Evolutionary conservation across 1,140 invertebrate genomes (phyloP), one percentile per base, ranked within the genome.

Genomic region (Apis mellifera): DNA sequence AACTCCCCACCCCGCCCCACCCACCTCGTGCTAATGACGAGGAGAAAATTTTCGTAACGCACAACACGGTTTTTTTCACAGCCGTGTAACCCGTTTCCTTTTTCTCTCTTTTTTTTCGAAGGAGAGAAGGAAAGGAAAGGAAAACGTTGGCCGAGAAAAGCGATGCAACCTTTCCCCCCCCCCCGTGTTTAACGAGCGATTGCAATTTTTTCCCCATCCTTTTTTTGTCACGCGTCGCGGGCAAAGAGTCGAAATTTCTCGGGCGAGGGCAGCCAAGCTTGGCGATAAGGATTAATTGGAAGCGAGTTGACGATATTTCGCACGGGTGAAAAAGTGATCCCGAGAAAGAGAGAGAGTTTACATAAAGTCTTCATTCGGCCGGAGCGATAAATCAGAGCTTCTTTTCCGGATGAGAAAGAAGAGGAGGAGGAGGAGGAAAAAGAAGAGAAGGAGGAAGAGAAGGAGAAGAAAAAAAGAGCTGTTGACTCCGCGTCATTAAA

Each of bases 1-100:
- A 32, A 87, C 84, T 77, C 5, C 4, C 32, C 32, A 2, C 32
- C 32, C 32, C 5, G 0, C 32, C 32, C 4, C 32, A 5, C 4
- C 32, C 32, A 0, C 5, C 32, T 7, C 84, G 87, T 82, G 90
- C 86, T 92, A 92, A 93, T 89, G 90, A 90, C 90, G 85, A 76
- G 32, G 84, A 76, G 82, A 82, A 88, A 88, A 89, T 89, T 88
- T 88, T 88, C 86, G 80, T 82, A 26, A 42, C 32, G 32, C 32
- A 42, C 32, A 42, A 59, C 86, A 50, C 55, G 66, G 50, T 13
- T n/a, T 81, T 73, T 62, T 59, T 19, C 57, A 23, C 68, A 62
- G 66, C 23, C 55, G 23, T 79, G 69, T 55, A 79, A 72, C 64
- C 2, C 64, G n/a, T 26, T 75, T 80, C 32, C 59, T 75, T 64